These are phyloP conservation scores for Leptinotarsa undecemlineata DNA, from an alignment of 1,140 invertebrate genomes.

Conservation along the genomic window DNA sequence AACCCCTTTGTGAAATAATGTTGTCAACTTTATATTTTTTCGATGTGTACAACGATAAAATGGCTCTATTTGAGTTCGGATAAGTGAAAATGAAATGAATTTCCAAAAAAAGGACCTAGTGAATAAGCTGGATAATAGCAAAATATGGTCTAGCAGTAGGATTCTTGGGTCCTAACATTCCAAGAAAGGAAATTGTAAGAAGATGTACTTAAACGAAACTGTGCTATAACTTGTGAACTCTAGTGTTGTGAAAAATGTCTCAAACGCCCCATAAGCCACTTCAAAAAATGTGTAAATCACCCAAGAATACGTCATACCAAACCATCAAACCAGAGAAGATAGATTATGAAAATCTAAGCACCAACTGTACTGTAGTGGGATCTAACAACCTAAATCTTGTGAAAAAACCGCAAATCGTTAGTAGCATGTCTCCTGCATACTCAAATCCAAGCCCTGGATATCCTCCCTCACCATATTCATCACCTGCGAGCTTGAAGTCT, in stretches of 20 bases:
- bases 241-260: slow-evolving; percentile 52
- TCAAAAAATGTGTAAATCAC: slow-evolving; percentile 56
- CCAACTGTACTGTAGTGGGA: slow-evolving; percentile 54
- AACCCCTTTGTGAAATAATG: slow-evolving; percentile 37
- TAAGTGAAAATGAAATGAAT: slow-evolving; percentile 37
- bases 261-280: slow-evolving; percentile 49
- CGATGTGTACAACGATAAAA: slow-evolving; percentile 46
- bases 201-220: slow-evolving; percentile 38
- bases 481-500: slow-evolving; percentile 52
- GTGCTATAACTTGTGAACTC: slow-evolving; percentile 36
- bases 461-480: slow-evolving; percentile 51
- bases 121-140: neutral
- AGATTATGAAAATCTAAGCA: slow-evolving; percentile 53
- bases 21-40: slow-evolving; percentile 26
- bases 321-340: slow-evolving; percentile 48
- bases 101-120: slow-evolving; percentile 17
- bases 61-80: slow-evolving; percentile 56
- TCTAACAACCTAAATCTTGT: slow-evolving; percentile 54
- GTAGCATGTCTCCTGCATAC: slow-evolving; percentile 51
- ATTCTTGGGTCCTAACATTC: slow-evolving; percentile 34
- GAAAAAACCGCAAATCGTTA: slow-evolving; percentile 52
- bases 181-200: slow-evolving; percentile 32
- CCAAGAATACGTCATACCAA: slow-evolving; percentile 48
- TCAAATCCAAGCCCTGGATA: slow-evolving; percentile 52
- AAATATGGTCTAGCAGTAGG: slow-evolving; percentile 20